Conservation (phyloP, 2,888 invertebrate species). For the Agrotis clavis region DNA sequence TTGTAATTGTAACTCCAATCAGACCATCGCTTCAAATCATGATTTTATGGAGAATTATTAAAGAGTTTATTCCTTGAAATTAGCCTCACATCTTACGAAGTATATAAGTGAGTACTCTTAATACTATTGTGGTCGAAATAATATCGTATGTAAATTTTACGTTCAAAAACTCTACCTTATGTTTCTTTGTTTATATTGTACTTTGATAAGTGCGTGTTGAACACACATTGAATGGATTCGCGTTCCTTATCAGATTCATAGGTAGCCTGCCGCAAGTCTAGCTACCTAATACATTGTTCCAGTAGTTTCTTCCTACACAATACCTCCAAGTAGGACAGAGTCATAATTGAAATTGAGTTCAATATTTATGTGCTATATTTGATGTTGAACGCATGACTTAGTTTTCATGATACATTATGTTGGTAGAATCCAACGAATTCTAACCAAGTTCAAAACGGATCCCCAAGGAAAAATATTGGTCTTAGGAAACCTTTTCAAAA, state of each 20-base stretch:
- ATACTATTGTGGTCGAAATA: not conserved
- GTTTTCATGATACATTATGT: not conserved
- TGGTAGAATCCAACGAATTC: too few relatives aligned
- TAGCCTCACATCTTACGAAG: not conserved
- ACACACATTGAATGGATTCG: conserved; percentile 29
- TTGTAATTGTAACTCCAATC: conserved; percentile 8
- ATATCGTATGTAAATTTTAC: conserved; percentile 1
- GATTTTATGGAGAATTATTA: not conserved
- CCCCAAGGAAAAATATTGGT: too few relatives aligned
- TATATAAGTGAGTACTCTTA: not conserved
- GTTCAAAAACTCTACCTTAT: not conserved
- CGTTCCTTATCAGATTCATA: conserved; percentile 42
- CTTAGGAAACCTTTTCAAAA: too few relatives aligned
- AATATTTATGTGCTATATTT: conserved; percentile 24
- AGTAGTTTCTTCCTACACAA: conserved; percentile 12
- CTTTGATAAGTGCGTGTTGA: conserved; percentile 31
- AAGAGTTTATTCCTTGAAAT: not conserved
- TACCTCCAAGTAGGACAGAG: conserved; percentile 17
- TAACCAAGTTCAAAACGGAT: too few relatives aligned
- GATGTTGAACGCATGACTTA: conserved; percentile 3
- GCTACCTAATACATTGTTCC: not conserved
- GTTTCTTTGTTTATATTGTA: conserved; percentile 5
- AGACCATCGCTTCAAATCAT: not conserved
- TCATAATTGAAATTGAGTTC: conserved; percentile 17
- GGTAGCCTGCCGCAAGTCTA: conserved; percentile 9